Conservation (phyloP, 1,140 invertebrate genomes). For the Lepidotrigona ventralis region DNA sequence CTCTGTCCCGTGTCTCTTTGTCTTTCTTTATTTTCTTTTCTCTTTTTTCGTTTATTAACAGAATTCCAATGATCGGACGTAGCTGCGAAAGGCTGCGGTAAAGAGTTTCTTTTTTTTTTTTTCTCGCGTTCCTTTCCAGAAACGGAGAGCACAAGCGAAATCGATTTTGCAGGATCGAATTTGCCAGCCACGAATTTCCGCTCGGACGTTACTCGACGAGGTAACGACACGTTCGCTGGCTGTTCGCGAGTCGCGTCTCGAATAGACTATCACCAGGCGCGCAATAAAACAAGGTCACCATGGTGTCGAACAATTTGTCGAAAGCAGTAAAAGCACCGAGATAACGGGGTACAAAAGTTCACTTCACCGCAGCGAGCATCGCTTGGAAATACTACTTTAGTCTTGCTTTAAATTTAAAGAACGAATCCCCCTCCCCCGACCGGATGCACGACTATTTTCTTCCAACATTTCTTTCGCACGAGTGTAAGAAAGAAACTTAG, state of each 20-base stretch:
- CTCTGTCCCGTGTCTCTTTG: background rate
- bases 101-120: background rate
- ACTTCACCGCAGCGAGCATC: background rate
- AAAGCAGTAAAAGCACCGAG: slow-evolving; percentile 18
- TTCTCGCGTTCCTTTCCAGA: background rate
- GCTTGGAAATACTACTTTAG: background rate
- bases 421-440: background rate
- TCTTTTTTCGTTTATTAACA: background rate
- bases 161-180: slow-evolving; percentile 9
- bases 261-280: background rate
- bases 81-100: background rate
- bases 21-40: background rate
- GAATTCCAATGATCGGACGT: slow-evolving; percentile 9
- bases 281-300: slow-evolving; percentile 16
- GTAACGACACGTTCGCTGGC: slow-evolving; percentile 1
- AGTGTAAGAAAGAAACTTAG: too few species aligned
- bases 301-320: slow-evolving; percentile 5
- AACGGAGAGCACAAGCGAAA: background rate
- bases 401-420: background rate
- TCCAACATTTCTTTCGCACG: too few species aligned
- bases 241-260: background rate
- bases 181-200: background rate
- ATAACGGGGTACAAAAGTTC: slow-evolving; percentile 12
- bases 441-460: background rate
- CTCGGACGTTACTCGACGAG: background rate